Evolutionary conservation across 2,797 vertebrate species (phyloP).

Genomic region (Cirrhinus molitorella): DNA sequence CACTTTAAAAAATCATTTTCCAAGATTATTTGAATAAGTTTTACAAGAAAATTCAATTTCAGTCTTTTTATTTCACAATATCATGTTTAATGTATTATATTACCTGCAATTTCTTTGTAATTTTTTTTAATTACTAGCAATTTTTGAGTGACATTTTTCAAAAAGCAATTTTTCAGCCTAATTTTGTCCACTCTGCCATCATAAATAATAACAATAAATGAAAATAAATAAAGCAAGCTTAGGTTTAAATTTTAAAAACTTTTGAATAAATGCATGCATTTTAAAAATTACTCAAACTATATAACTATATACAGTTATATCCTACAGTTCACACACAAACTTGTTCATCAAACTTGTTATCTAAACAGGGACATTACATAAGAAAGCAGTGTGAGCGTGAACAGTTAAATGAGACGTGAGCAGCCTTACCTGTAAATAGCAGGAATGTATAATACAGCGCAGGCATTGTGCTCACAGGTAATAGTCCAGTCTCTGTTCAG

Average conservation of each 20-base stretch:
- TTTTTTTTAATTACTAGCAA: background rate
- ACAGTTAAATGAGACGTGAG: background rate
- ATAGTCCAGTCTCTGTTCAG: slow-evolving; percentile 57
- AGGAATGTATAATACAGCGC: slow-evolving; percentile 70
- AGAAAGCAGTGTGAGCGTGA: background rate
- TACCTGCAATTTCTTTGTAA: background rate
- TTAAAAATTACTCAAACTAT: background rate
- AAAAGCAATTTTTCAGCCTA: background rate
- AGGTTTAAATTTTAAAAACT: background rate
- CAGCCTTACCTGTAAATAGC: slow-evolving; percentile 75
- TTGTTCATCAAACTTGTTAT: too few species aligned
- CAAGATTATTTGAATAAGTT: background rate
- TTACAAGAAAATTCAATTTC: background rate
- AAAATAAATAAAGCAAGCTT: background rate
- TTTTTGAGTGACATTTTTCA: background rate
- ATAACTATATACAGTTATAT: background rate
- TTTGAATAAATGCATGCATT: background rate
- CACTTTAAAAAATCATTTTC: background rate
- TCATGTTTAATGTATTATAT: background rate
- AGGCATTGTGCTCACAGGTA: slow-evolving; percentile 69
- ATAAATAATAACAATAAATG: too few species aligned
- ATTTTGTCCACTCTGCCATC: background rate
- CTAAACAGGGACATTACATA: background rate
- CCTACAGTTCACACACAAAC: background rate
- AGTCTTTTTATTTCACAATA: background rate